Base-by-base conservation (phyloP, 2,888 invertebrate genomes). In the Drosophila pseudotakahashii region DNA sequence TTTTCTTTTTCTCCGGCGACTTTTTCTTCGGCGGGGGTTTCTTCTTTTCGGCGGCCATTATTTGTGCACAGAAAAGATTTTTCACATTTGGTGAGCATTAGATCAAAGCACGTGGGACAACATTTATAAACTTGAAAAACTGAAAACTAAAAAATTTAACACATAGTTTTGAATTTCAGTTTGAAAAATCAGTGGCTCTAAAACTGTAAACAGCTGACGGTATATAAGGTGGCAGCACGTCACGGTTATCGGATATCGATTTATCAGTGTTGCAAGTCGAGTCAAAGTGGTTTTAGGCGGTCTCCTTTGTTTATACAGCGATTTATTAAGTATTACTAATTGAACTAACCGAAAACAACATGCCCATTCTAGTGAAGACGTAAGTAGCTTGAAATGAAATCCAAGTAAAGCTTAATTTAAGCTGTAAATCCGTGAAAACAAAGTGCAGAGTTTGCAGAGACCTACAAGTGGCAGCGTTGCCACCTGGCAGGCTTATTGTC, bases 331-430 rank as follows among this genome's bases (percentile, higher is more conserved):
- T 34, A 7, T 34, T 45, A 2, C 13, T 19, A 11, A 0, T 13
- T 7, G 0, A 7, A 10, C 16, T 6, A 55, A 11, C 3, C 1
- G 2, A 9, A 36, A 5, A 9, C 34, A 66, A 32, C 39, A 91
- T 91, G 91, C 91, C 91, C 6, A 89, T 91, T 55, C 54, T 91
- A 61, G 74, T 91, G 0, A 91, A 89, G 88, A 88, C 89, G 91
- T 91, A 79, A 91, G 91, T 90, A 79, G 2, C 11, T 14, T 1
- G 5, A 3, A 41, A 10, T 44, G 10, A 0, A 9, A 1, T 19
- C 3, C 1, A 34, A 36, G n/a, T 19, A 47, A 5, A 26, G 9
- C 9, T 7, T 9, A 5, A 7, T 2, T 19, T 5, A 39, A 26
- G n/a, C 13, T 11, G 13, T 26, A 1, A 7, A 0, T 6, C 39